Evolutionary conservation across 2,113 vertebrate species (phyloP).

Genomic region (Chloroceryle aenea): DNA sequence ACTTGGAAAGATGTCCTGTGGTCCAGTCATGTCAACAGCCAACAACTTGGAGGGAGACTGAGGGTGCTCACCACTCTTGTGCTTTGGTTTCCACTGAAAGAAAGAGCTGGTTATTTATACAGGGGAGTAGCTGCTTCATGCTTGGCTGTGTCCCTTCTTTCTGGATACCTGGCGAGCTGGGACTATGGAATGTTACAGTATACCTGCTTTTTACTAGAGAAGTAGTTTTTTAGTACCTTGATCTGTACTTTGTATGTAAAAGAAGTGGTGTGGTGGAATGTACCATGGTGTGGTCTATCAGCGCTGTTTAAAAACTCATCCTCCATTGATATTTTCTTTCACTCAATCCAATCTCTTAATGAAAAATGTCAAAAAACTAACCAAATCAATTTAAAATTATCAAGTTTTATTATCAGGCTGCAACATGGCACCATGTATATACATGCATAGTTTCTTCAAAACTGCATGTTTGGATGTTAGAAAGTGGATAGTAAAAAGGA

Average conservation of each 20-base stretch:
- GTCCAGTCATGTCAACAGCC: not conserved
- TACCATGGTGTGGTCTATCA: not conserved
- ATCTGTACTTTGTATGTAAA: not conserved
- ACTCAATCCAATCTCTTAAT: not conserved
- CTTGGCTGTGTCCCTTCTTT: not conserved
- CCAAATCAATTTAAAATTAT: not conserved
- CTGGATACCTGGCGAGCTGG: not conserved
- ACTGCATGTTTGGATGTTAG: not conserved
- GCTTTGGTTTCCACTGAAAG: not conserved
- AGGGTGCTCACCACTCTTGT: not conserved
- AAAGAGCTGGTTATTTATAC: not conserved
- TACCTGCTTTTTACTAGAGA: not conserved
- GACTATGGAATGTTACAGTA: not conserved
- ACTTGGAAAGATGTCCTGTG: not conserved
- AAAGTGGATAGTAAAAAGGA: not conserved
- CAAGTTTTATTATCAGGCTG: not conserved
- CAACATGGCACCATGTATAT: not conserved
- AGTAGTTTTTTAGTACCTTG: not conserved
- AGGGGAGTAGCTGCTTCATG: not conserved
- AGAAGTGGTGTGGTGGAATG: not conserved
- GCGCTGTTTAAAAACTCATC: fast-evolving
- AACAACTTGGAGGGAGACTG: not conserved
- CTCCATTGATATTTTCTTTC: not conserved
- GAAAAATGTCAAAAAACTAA: not conserved
- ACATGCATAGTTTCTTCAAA: not conserved